Conservation (phyloP, 2,797 vertebrate species). For the Peromyscus aztecus region DNA sequence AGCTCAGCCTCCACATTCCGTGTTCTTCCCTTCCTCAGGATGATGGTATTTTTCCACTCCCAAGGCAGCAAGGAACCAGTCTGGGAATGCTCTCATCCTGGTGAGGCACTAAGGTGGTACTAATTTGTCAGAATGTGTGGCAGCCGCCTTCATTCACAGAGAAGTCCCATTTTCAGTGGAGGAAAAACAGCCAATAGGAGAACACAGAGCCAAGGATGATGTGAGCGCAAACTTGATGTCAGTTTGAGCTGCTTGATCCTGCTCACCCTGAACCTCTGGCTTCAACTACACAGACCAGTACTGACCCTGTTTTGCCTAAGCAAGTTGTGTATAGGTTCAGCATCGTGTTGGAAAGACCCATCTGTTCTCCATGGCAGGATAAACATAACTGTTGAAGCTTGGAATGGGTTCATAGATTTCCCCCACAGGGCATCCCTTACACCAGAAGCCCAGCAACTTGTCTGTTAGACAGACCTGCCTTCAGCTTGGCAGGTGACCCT, state of each 20-base stretch:
- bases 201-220: not conserved
- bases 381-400: not conserved
- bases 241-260: not conserved
- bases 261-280: not conserved
- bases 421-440: not conserved
- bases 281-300: not conserved
- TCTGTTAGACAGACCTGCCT: not conserved
- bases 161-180: not conserved
- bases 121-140: not conserved
- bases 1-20: accelerated
- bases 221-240: not conserved
- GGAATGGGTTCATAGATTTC: not conserved
- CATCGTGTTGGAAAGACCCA: not conserved
- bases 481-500: not conserved
- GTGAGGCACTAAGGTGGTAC: not conserved
- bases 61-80: not conserved
- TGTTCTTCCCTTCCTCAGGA: not conserved
- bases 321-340: not conserved
- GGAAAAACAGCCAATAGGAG: not conserved
- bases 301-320: not conserved
- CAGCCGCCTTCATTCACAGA: not conserved
- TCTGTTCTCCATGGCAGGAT: not conserved
- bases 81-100: not conserved
- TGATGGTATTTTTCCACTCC: not conserved
- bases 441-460: not conserved